Evolutionary conservation across 2,888 invertebrate species (phyloP).

Genomic region (Cybosia mesomella): DNA sequence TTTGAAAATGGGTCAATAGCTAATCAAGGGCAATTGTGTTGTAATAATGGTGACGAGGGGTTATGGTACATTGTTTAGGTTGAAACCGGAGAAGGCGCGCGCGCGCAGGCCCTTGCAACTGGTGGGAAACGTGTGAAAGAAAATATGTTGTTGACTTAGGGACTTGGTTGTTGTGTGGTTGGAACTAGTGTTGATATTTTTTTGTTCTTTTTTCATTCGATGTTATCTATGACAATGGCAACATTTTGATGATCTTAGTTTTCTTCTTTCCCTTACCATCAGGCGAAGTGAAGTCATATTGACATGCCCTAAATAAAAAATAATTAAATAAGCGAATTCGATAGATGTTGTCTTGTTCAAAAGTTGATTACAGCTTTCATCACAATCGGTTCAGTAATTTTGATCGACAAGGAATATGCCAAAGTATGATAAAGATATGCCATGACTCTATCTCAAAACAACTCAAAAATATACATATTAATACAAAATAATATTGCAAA

Average conservation of each 20-base stretch:
- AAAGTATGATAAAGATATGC: no score
- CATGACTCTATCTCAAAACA: background rate
- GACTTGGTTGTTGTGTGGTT: slow-evolving; percentile 13
- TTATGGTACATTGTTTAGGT: slow-evolving; percentile 57
- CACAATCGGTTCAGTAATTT: background rate
- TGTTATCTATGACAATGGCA: background rate
- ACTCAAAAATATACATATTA: no score
- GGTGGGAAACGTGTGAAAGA: slow-evolving; percentile 48
- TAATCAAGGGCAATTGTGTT: slow-evolving; percentile 72
- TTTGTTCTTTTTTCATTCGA: background rate
- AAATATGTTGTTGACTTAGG: slow-evolving; percentile 41
- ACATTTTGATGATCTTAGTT: background rate
- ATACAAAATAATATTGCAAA: background rate
- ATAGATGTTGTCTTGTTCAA: background rate
- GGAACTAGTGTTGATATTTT: slow-evolving; percentile 4
- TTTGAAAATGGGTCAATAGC: slow-evolving; percentile 65
- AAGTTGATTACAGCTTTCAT: background rate
- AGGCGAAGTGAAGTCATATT: no score
- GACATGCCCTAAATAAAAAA: no score
- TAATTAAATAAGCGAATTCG: background rate
- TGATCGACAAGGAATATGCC: no score
- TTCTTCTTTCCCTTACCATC: no score
- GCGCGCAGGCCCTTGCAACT: slow-evolving; percentile 42
- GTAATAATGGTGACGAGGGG: slow-evolving; percentile 53
- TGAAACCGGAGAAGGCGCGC: slow-evolving; percentile 57